These are phyloP conservation scores for Anolis carolinensis DNA, from an alignment of 2,113 vertebrate species.

Conservation along the genomic window DNA sequence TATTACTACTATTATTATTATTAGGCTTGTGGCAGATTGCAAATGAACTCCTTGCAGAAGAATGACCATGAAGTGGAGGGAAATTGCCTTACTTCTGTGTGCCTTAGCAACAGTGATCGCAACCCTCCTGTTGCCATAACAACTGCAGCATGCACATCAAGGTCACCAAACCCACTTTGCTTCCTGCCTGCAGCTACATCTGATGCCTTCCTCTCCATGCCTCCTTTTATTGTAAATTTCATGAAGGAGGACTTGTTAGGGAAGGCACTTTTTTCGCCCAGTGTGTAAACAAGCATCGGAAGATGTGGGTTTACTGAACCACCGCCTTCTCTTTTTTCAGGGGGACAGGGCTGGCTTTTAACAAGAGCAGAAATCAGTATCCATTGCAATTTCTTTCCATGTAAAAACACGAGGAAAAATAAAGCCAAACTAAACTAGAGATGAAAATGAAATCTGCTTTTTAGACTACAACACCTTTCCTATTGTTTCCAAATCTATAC, in stretches of 20 bases:
- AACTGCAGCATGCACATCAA: slow-evolving; percentile 80
- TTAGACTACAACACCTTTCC: no score
- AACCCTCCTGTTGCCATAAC: slow-evolving; percentile 85
- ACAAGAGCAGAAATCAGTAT: not conserved
- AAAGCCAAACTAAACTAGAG: no score
- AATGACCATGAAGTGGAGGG: slow-evolving; percentile 73
- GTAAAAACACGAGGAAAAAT: not conserved
- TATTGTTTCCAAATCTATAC: no score
- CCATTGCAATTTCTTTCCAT: not conserved
- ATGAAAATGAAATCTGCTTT: no score
- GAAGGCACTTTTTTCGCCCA: slow-evolving; percentile 58
- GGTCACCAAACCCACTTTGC: slow-evolving; percentile 81
- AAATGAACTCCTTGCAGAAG: slow-evolving; percentile 67
- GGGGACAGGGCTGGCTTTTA: not conserved
- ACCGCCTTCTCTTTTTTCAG: not conserved
- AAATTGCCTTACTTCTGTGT: slow-evolving; percentile 73
- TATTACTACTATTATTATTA: no score
- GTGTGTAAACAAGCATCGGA: slow-evolving; percentile 57
- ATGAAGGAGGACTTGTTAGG: slow-evolving; percentile 37
- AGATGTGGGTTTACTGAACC: slow-evolving; percentile 47
- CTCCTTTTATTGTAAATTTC: slow-evolving; percentile 75
- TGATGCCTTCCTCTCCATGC: slow-evolving; percentile 59
- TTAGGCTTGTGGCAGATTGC: slow-evolving; percentile 47
- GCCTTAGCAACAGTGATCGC: slow-evolving; percentile 78
- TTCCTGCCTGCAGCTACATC: slow-evolving; percentile 68